These are phyloP conservation scores for Psilopsiagon aymara DNA, from an alignment of 2,113 vertebrate species.

Conservation along the genomic window DNA sequence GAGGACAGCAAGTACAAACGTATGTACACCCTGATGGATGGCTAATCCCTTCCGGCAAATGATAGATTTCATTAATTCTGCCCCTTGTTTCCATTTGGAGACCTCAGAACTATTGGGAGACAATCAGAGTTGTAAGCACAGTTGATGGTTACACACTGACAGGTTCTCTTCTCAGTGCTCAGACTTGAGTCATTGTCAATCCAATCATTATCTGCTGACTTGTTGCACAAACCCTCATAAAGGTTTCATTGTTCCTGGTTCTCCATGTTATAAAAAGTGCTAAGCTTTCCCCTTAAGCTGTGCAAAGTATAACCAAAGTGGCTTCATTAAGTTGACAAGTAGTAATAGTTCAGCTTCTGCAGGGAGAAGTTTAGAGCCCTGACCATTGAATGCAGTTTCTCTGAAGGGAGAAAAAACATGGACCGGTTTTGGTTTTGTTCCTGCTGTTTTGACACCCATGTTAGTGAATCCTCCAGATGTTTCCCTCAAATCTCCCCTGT, in stretches of 20 bases:
- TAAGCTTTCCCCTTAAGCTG: neutral
- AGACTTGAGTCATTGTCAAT: neutral
- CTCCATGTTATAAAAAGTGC: neutral
- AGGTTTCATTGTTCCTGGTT: neutral
- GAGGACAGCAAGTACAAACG: neutral
- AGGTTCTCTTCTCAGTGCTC: neutral
- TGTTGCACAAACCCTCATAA: neutral
- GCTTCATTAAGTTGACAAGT: neutral
- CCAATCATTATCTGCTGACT: neutral
- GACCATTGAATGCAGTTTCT: neutral
- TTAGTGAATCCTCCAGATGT: neutral
- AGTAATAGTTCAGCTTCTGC: neutral
- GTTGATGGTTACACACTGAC: neutral
- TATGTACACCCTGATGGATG: neutral
- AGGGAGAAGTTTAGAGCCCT: neutral
- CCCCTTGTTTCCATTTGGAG: neutral
- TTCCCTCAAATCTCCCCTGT: neutral
- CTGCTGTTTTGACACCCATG: neutral
- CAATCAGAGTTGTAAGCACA: neutral
- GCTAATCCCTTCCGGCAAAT: neutral
- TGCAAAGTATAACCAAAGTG: neutral
- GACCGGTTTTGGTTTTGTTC: neutral
- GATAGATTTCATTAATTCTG: neutral
- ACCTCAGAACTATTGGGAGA: neutral
- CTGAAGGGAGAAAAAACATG: neutral